Conservation (phyloP, 2,888 invertebrate genomes). For the Microctonus aethiopoides region DNA sequence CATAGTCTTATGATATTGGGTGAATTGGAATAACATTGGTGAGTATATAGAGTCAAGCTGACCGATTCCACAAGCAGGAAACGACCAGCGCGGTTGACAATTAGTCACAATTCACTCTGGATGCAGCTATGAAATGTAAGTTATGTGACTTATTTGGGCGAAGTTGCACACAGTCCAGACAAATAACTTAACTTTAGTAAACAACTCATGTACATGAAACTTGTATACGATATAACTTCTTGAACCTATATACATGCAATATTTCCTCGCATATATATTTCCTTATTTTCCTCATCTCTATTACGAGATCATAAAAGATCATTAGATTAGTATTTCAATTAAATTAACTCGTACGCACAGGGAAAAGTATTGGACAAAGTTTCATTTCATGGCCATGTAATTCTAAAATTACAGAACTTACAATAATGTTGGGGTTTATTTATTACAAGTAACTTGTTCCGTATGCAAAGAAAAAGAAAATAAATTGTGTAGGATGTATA, state of each 20-base stretch:
- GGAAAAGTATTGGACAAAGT: too few relatives aligned
- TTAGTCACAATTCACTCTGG: slow-evolving; percentile 65
- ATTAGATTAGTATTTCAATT: background rate
- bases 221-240: background rate
- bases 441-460: too few relatives aligned
- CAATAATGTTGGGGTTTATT: too few relatives aligned
- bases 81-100: slow-evolving; percentile 51
- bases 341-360: background rate
- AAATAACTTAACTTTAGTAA: slow-evolving; percentile 65
- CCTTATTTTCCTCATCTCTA: background rate
- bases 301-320: background rate
- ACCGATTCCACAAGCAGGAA: background rate
- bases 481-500: too few relatives aligned
- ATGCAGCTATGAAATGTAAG: slow-evolving; percentile 51
- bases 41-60: background rate
- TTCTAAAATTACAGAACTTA: too few relatives aligned
- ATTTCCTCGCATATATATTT: background rate
- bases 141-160: slow-evolving; percentile 61
- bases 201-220: slow-evolving; percentile 12
- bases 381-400: too few relatives aligned
- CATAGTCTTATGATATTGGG: background rate
- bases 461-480: too few relatives aligned
- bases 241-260: background rate
- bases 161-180: slow-evolving; percentile 53
- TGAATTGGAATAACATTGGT: background rate